Evolutionary conservation across 30 jellyfish, hydroid and myxozoan genomes (phyloP).

Genomic region (Haliclystus octoradiatus): DNA sequence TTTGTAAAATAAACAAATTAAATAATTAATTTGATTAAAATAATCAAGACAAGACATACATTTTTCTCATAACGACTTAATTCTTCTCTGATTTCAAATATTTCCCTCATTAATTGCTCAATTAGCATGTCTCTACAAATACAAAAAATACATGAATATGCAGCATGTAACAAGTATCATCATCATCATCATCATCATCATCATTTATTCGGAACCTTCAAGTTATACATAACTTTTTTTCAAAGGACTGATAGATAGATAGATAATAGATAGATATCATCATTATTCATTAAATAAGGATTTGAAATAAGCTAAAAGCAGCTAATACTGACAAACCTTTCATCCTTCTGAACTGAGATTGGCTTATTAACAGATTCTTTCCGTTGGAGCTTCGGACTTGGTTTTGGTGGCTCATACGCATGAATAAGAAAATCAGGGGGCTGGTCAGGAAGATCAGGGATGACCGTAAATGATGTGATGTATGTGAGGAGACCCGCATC

Average conservation of each 20-base stretch:
- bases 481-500: conserved; percentile 61
- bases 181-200: conserved; percentile 4
- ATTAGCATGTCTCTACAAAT: conserved; percentile 64
- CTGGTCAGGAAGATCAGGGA: conserved; percentile 70
- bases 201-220: too few relatives aligned
- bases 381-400: conserved; percentile 35
- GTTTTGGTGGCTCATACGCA: conserved; percentile 64
- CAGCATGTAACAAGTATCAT: background rate
- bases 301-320: background rate
- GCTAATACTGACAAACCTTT: conserved; percentile 49
- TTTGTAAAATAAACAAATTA: background rate
- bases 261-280: too few relatives aligned
- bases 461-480: conserved; percentile 56
- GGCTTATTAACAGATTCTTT: conserved; percentile 63
- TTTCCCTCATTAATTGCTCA: conserved; percentile 91
- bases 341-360: conserved; percentile 78
- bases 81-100: conserved; percentile 69
- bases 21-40: too few relatives aligned
- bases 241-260: too few relatives aligned
- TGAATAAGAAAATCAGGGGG: conserved; percentile 87
- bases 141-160: conserved; percentile 1
- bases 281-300: too few relatives aligned
- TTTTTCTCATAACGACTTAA: conserved; percentile 40
- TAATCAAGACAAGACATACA: conserved; percentile 35
- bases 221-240: too few relatives aligned